Evolutionary conservation across 2,797 vertebrate species (phyloP).

Genomic region (Euthynnus affinis): DNA sequence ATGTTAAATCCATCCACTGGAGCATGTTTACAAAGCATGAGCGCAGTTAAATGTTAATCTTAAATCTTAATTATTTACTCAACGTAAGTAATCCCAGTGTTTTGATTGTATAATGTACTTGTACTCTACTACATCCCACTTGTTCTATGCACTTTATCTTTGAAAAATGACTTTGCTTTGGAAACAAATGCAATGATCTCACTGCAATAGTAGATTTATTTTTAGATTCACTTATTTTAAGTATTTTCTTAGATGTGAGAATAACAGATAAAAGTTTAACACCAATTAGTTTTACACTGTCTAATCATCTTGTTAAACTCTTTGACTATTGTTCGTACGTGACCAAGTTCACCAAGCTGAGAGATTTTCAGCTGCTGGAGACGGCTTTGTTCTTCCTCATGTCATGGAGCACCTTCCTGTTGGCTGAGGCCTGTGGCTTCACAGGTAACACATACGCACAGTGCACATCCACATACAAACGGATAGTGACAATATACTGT

Average conservation of each 20-base stretch:
- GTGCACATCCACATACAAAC: constrained; percentile 4
- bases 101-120: background rate
- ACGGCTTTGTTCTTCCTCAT: constrained; percentile 97
- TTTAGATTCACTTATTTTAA: background rate
- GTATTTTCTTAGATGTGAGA: background rate
- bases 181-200: background rate
- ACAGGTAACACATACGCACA: constrained; percentile 86
- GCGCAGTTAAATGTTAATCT: background rate
- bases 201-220: background rate
- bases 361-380: constrained; percentile 95
- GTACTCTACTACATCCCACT: background rate
- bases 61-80: background rate
- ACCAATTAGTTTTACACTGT: background rate
- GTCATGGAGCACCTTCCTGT: constrained; percentile 98
- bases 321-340: constrained; percentile 86
- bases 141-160: background rate
- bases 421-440: constrained; percentile 97
- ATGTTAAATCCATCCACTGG: background rate
- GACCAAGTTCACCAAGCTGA: constrained; percentile 98
- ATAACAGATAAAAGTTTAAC: background rate
- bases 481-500: background rate
- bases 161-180: background rate
- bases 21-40: constrained; percentile 1
- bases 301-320: constrained; percentile 40
- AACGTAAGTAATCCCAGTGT: background rate